phyloP scores from a whole-genome alignment of 2,888 invertebrate genomes.

The Temnothorax rugatulus region DNA sequence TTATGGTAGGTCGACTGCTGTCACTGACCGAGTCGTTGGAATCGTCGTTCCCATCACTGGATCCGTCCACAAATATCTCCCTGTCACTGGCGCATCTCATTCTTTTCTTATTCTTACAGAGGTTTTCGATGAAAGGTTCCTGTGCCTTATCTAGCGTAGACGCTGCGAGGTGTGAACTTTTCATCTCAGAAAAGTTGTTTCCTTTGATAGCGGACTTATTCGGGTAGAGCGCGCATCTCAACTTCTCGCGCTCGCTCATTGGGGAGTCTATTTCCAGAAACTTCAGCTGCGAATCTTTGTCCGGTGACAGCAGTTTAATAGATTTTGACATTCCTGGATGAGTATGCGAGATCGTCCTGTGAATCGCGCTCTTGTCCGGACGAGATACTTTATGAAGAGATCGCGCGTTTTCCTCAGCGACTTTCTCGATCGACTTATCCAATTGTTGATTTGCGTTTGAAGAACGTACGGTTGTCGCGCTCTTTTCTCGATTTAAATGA shows the following conservation, averaged over 20 bases:
- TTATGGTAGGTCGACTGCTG: background rate
- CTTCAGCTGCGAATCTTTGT: slow-evolving; percentile 70
- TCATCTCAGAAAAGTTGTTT: slow-evolving; percentile 27
- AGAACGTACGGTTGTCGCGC: too few relatives aligned
- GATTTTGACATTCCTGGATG: background rate
- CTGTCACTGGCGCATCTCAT: background rate
- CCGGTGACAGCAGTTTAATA: slow-evolving; percentile 68
- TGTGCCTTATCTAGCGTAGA: background rate
- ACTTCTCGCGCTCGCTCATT: background rate
- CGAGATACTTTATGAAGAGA: background rate
- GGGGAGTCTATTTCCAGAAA: slow-evolving; percentile 61
- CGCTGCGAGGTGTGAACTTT: background rate
- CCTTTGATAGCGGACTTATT: background rate
- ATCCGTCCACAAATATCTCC: background rate
- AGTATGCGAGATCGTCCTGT: background rate
- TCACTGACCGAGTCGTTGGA: slow-evolving; percentile 11
- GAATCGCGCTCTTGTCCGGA: background rate
- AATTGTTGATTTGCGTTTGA: background rate
- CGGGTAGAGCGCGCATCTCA: background rate
- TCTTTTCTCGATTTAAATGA: background rate
- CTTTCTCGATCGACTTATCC: background rate
- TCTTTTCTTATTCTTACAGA: slow-evolving; percentile 24
- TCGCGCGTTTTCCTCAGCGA: background rate
- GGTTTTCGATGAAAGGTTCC: background rate
- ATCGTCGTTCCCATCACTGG: background rate